Conservation (phyloP, 1,140 invertebrate genomes). For the Hylyphantes graminicola region DNA sequence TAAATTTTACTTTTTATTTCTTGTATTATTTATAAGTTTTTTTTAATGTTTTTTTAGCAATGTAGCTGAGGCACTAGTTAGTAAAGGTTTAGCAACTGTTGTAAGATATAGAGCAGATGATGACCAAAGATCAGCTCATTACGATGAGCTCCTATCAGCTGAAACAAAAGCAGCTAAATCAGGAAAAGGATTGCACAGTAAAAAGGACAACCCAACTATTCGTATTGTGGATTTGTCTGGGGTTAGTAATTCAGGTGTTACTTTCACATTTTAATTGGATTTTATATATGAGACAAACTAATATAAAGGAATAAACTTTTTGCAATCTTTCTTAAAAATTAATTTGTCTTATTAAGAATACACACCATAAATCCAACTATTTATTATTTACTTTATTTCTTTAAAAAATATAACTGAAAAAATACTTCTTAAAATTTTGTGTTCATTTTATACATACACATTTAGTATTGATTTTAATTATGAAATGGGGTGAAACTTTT, state of each 20-base stretch:
- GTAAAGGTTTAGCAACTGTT: slow-evolving; percentile 91
- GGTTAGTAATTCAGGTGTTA: slow-evolving; percentile 67
- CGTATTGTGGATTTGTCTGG: slow-evolving; percentile 89
- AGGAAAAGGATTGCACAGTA: slow-evolving; percentile 83
- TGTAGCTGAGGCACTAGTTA: slow-evolving; percentile 92
- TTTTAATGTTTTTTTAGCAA: slow-evolving; percentile 74
- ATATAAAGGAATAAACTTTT: too few relatives aligned
- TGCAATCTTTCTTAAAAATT: too few relatives aligned
- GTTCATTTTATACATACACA: too few relatives aligned
- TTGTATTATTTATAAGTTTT: background rate
- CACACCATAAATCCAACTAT: too few relatives aligned
- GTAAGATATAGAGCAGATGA: slow-evolving; percentile 94
- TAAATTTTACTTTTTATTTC: background rate
- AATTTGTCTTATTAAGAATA: too few relatives aligned
- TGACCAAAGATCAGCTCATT: slow-evolving; percentile 93
- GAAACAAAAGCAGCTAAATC: slow-evolving; percentile 92
- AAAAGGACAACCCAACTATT: slow-evolving; percentile 82
- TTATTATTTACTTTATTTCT: too few relatives aligned
- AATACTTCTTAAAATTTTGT: too few relatives aligned
- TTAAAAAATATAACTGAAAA: too few relatives aligned
- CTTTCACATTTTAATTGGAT: background rate
- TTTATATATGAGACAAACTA: background rate
- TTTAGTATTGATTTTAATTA: too few relatives aligned
- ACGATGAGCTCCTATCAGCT: slow-evolving; percentile 92
- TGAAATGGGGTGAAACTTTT: too few relatives aligned